Evolutionary conservation across 2,888 invertebrate species (phyloP), one percentile per base, ranked within the genome.

Genomic region (Seira musarum): DNA sequence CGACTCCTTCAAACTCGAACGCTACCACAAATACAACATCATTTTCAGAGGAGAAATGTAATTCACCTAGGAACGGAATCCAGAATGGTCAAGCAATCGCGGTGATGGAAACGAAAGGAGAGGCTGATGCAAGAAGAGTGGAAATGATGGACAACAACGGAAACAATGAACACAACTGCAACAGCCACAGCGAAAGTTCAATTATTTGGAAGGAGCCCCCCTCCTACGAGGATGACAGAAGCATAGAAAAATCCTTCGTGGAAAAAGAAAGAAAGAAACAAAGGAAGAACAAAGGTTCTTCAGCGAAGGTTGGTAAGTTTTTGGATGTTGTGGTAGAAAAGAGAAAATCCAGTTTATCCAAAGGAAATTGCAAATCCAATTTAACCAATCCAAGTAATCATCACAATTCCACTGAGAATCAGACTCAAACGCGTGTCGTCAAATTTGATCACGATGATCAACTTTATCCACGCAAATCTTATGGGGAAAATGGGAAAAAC

Each of bases 61-160:
- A 5, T 22, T 25, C 65, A 65, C 13, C 76, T 69, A 22, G 61
- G 64, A 73, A 71, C 70, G 13, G 73, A n/a, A n/a, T 66, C 30
- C 68, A 70, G 24, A 69, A 74, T 68, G 72, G 79, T 2, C 72
- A 79, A 30, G 61, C 57, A 13, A 63, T n/a, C n/a, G n/a, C 63
- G 63, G 24, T 61, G 8, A 35, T 60, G 5, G 22, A 53, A 24
- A 30, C 49, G 22, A 70, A 70, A n/a, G 70, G 46, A 19, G 64
- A 40, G 21, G 24, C 19, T n/a, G 67, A 74, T 13, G 24, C 57
- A 22, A 46, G 8, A 13, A 13, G 13, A 46, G 6, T 13, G 46
- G 6, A 46, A 46, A 6, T 46, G 46, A 46, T 6, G 46, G n/a
- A n/a, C n/a, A n/a, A 46, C 46, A 13, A 46, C 13, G 46, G 46